Percentiles rank a stretch among this genome's conserved stretches.
phyloP scores from a whole-genome alignment of 2,113 vertebrate genomes.

The Sphaerodactylus townsendi region DNA sequence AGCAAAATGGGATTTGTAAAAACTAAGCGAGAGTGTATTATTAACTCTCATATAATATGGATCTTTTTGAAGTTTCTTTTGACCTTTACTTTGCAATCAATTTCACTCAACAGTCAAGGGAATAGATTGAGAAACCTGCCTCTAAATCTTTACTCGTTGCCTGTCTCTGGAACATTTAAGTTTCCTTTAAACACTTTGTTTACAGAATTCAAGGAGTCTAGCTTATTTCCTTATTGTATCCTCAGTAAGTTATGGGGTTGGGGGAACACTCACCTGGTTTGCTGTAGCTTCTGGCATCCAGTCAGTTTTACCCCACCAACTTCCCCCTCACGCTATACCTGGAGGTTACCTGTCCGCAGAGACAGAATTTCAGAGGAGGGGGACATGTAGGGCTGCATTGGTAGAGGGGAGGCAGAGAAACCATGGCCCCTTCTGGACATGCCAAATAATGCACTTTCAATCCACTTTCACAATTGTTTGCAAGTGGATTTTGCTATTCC shows the following conservation, averaged over 20 bases:
- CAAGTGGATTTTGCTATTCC: too few relatives aligned
- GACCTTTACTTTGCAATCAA: slow-evolving; percentile 6
- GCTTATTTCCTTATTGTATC: not conserved
- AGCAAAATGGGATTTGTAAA: slow-evolving; percentile 7
- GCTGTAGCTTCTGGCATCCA: not conserved
- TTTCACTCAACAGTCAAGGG: slow-evolving; percentile 15
- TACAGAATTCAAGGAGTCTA: not conserved
- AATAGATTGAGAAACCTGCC: not conserved
- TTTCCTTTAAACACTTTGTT: not conserved
- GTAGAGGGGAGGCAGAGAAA: too few relatives aligned
- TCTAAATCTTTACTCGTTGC: not conserved
- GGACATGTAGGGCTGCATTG: too few relatives aligned
- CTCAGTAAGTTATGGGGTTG: not conserved
- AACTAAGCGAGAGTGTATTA: fast-evolving
- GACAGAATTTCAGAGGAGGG: too few relatives aligned
- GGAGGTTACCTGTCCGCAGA: too few relatives aligned
- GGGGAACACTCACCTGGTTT: not conserved
- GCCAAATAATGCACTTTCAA: too few relatives aligned
- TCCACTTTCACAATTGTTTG: too few relatives aligned
- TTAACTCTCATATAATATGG: not conserved
- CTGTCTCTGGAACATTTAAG: not conserved
- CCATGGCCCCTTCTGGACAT: too few relatives aligned
- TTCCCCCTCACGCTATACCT: not conserved
- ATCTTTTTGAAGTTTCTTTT: slow-evolving; percentile 10
- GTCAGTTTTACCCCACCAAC: not conserved